A percentile compares a stretch with the other conserved stretches of the same genome.
Conservation (phyloP, 2,797 vertebrate genomes). For the Pangasius mekongensis region DNA sequence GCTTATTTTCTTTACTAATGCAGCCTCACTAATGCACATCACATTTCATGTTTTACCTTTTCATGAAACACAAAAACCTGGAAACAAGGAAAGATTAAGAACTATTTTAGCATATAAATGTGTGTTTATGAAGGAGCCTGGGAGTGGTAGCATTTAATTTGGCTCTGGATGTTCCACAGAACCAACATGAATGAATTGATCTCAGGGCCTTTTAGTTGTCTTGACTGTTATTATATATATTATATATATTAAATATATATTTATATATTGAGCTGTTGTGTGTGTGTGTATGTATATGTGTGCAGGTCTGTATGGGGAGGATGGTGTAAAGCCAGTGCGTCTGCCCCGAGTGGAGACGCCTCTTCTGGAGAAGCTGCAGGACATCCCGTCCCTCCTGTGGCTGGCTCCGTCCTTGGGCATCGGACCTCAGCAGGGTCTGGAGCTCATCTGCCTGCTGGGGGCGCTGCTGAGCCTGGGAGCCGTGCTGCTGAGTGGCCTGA, state of each 20-base stretch:
- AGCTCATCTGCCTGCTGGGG: constrained; percentile 80
- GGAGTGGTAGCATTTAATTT: not conserved
- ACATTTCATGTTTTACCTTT: not conserved
- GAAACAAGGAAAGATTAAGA: not conserved
- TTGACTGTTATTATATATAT: not conserved
- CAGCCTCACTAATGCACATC: not conserved
- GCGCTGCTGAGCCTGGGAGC: constrained; percentile 68
- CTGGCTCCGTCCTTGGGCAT: constrained; percentile 72
- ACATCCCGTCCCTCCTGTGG: constrained; percentile 78
- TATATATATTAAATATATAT: too few species aligned
- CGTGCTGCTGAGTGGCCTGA: constrained; percentile 67
- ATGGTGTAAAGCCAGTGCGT: constrained; percentile 77
- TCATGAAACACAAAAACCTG: too few species aligned
- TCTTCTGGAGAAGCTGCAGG: constrained; percentile 74
- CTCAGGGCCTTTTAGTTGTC: not conserved
- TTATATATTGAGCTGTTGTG: too few species aligned
- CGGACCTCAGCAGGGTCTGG: constrained; percentile 76
- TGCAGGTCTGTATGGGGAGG: constrained; percentile 77
- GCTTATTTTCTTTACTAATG: not conserved
- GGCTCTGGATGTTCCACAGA: not conserved
- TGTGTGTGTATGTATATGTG: not conserved
- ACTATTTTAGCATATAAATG: not conserved
- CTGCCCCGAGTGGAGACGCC: constrained; percentile 70
- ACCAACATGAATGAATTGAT: not conserved
- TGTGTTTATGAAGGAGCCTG: not conserved